A percentile compares a stretch with the other conserved stretches of the same genome.
These are phyloP conservation scores for Chelonia mydas DNA, from an alignment of 2,797 vertebrate species.

Conservation along the genomic window DNA sequence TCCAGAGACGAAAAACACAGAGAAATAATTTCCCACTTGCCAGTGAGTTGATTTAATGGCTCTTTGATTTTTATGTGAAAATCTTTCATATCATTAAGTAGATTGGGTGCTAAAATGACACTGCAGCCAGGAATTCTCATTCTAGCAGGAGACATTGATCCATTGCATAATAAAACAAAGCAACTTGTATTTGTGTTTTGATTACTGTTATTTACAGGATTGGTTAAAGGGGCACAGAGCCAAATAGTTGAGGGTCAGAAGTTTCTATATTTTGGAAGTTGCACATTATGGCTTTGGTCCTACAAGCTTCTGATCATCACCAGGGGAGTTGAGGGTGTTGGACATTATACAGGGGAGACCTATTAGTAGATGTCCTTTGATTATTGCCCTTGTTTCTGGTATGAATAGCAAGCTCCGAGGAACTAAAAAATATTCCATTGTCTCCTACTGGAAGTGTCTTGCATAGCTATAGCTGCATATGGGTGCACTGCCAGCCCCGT, in stretches of 20 bases:
- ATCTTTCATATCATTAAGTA: not conserved
- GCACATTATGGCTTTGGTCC: not conserved
- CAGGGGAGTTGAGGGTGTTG: not conserved
- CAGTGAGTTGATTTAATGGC: not conserved
- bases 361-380: not conserved
- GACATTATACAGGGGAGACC: not conserved
- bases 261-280: not conserved
- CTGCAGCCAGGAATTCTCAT: not conserved
- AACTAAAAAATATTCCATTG: not conserved
- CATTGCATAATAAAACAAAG: not conserved
- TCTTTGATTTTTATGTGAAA: not conserved
- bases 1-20: not conserved
- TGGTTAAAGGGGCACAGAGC: not conserved
- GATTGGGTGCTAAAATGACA: not conserved
- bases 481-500: no score
- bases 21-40: not conserved
- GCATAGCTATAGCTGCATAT: no score
- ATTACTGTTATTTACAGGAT: not conserved
- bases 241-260: not conserved
- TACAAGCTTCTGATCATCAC: not conserved
- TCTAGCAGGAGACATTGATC: not conserved
- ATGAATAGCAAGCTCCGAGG: not conserved
- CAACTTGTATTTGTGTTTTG: not conserved
- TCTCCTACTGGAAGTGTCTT: no score
- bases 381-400: not conserved